Conservation (phyloP, 2,113 vertebrate genomes). For the Pogonocichla stellata region DNA sequence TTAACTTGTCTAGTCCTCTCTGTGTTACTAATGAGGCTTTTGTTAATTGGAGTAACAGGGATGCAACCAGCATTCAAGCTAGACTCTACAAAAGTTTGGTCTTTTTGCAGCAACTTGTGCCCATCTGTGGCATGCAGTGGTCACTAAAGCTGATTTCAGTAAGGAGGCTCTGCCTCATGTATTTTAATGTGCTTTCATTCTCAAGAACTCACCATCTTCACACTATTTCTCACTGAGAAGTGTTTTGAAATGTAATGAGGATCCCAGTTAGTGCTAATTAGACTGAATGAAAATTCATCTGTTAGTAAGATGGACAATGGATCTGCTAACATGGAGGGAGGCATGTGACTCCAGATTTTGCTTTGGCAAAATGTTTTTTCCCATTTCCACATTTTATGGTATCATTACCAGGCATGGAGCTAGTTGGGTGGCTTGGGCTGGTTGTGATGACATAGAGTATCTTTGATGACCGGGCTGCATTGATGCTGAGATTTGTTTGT, state of each 20-base stretch:
- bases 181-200: neutral
- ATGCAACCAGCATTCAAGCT: neutral
- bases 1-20: neutral
- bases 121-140: neutral
- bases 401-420: slow-evolving; percentile 86
- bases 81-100: neutral
- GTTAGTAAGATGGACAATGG: neutral
- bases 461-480: slow-evolving; percentile 82
- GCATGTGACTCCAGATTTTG: neutral
- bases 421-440: slow-evolving; percentile 87
- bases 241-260: neutral
- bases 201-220: neutral
- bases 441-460: slow-evolving; percentile 94
- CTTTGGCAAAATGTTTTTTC: neutral
- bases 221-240: neutral
- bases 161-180: neutral
- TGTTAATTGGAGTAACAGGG: neutral
- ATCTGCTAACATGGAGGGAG: neutral
- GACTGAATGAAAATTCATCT: neutral
- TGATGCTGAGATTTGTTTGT: slow-evolving; percentile 83
- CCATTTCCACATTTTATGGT: neutral
- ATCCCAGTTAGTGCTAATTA: neutral
- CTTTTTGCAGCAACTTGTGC: neutral
- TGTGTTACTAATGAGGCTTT: neutral
- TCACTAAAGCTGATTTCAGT: neutral